These are phyloP conservation scores for Bombylius discolor DNA, from an alignment of 2,888 invertebrate genomes.

Conservation along the genomic window DNA sequence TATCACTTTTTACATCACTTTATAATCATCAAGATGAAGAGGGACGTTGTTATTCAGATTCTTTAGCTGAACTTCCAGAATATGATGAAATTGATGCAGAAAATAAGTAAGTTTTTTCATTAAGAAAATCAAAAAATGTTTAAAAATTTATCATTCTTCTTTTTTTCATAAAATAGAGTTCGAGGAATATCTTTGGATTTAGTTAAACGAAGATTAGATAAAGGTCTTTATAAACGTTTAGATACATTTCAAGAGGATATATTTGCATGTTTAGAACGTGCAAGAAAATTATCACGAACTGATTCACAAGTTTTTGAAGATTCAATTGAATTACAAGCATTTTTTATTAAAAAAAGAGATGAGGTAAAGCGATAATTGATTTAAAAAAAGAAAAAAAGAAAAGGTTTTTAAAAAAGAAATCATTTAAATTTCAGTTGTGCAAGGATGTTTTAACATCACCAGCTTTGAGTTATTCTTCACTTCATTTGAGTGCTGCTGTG, in stretches of 20 bases:
- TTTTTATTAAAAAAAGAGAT: slow-evolving; percentile 68
- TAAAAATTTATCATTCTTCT: background rate
- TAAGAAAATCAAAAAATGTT: slow-evolving; percentile 2
- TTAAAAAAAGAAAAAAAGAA: too few species aligned
- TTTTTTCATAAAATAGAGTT: slow-evolving; percentile 38
- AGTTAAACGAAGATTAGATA: slow-evolving; percentile 83
- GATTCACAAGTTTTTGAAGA: slow-evolving; percentile 96
- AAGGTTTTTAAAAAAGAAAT: background rate
- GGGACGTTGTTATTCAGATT: slow-evolving; percentile 92
- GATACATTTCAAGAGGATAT: slow-evolving; percentile 96
- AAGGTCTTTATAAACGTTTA: slow-evolving; percentile 80
- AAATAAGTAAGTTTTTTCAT: slow-evolving; percentile 38
- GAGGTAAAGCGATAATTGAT: slow-evolving; percentile 23
- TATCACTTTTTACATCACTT: slow-evolving; percentile 81
- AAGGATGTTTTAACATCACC: slow-evolving; percentile 71
- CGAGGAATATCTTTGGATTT: slow-evolving; percentile 82
- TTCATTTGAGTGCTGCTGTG: slow-evolving; percentile 61
- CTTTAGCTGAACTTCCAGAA: slow-evolving; percentile 85
- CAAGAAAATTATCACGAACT: slow-evolving; percentile 72
- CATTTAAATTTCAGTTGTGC: slow-evolving; percentile 45
- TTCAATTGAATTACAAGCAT: slow-evolving; percentile 81
- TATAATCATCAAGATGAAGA: slow-evolving; percentile 96
- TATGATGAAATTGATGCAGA: slow-evolving; percentile 62
- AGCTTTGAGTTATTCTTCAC: slow-evolving; percentile 67
- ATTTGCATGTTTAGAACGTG: slow-evolving; percentile 83